phyloP scores from a whole-genome alignment of 2,888 invertebrate genomes.

The Zygaena filipendulae region DNA sequence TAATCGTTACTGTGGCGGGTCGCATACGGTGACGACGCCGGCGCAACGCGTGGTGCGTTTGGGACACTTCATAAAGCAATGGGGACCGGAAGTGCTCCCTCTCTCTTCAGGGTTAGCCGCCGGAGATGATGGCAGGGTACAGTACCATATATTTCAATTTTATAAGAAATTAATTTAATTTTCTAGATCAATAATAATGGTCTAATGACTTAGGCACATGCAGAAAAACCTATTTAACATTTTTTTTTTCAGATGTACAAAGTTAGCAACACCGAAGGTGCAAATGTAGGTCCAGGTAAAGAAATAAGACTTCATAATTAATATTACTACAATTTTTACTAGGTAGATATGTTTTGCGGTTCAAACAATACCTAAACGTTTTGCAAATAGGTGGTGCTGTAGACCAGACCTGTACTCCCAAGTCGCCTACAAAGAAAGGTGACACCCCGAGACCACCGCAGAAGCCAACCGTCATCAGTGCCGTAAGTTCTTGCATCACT shows the following conservation, averaged over 20 bases:
- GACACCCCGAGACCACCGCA: constrained; percentile 20
- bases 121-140: constrained; percentile 54
- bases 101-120: constrained; percentile 48
- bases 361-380: no score
- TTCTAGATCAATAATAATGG: no score
- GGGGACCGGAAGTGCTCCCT: constrained; percentile 72
- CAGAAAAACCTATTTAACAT: no score
- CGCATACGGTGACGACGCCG: constrained; percentile 78
- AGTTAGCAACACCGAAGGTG: constrained; percentile 29
- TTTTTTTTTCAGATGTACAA: constrained; percentile 45
- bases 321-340: no score
- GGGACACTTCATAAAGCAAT: constrained; percentile 74
- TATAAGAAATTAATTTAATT: not conserved
- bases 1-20: constrained; percentile 83
- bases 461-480: constrained; percentile 18
- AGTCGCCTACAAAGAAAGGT: constrained; percentile 20
- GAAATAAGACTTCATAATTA: not conserved
- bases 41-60: constrained; percentile 75
- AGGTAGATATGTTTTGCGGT: no score
- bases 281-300: constrained; percentile 38
- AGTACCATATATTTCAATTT: constrained; percentile 2
- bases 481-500: constrained; percentile 15
- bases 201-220: no score
- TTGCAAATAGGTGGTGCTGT: constrained; percentile 36
- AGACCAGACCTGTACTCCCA: constrained; percentile 29